Base-by-base conservation (phyloP, 2,113 vertebrate species). In the Hippotragus niger region DNA sequence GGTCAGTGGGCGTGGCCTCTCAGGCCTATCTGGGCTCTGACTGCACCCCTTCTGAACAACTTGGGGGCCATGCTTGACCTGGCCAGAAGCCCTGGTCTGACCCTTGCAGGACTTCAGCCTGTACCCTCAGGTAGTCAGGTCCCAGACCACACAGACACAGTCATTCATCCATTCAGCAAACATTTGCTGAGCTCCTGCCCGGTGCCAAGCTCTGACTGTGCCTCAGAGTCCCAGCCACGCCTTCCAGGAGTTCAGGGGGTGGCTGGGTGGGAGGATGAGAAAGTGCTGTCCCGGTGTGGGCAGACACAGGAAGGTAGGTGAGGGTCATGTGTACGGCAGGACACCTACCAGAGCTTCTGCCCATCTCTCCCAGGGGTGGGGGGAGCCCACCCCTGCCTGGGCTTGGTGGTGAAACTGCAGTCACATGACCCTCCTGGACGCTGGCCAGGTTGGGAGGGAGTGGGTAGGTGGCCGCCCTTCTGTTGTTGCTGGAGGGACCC, bases 251-350 rank as follows among this genome's bases (percentile, higher is more conserved):
- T 25, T 43, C 40, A 45, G 88, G 27, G n/a, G 33, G 23, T 31
- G 9, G 21, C 43, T 53, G 0, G 2, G 7, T 5, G 74, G 33
- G 4, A 80, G n/a, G 45, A 25, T 2, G 10, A 62, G 40, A 67
- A 62, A 13, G 14, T 4, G 62, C 13, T 84, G 17, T 52, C n/a
- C 78, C 19, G 2, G 33, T 1, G 6, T 1, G 5, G 57, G 78
- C 52, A n/a, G 33, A 50, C 14, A 4, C 0, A 12, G 31, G 57
- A 58, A 43, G 36, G 31, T 21, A 6, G 16, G 2, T 5, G 40
- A 80, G n/a, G 10, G 9, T 83, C 19, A 1, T 23, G n/a, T 4
- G 5, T n/a, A 21, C 1, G 6, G 45, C 11, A 6, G 53, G 47
- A 29, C 2, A 16, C 60, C 62, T 11, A 19, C 40, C 7, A 15